phyloP scores from a whole-genome alignment of 2,888 invertebrate genomes.

The Lochmaea crataegi region DNA sequence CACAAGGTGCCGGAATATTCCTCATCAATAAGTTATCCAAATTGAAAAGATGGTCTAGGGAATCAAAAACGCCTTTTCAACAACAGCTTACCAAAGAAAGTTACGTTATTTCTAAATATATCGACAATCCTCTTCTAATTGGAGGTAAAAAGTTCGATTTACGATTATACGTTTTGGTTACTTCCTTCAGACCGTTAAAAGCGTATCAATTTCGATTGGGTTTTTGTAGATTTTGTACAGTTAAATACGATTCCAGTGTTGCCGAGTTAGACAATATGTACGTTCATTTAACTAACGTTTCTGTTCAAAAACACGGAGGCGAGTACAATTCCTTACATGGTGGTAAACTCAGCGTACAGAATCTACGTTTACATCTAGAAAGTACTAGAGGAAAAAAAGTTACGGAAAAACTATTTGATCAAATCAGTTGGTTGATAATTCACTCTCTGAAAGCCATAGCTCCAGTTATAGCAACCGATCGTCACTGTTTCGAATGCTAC shows the following conservation, averaged over 20 bases:
- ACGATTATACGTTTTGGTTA: conserved; percentile 90
- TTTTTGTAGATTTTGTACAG: conserved; percentile 96
- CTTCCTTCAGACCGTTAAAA: conserved; percentile 92
- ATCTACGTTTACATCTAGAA: conserved; percentile 89
- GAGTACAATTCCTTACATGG: conserved; percentile 95
- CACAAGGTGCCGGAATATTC: conserved; percentile 95
- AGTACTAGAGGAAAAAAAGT: conserved; percentile 90
- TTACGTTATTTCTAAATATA: conserved; percentile 95
- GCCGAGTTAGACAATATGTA: conserved; percentile 92
- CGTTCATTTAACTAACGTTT: conserved; percentile 95
- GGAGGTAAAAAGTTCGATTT: conserved; percentile 97
- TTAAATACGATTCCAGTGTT: conserved; percentile 91
- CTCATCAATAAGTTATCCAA: conserved; percentile 95
- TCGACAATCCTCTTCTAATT: conserved; percentile 93
- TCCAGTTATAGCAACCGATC: conserved; percentile 92
- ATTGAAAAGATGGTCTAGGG: conserved; percentile 89
- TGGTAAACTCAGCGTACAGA: conserved; percentile 94
- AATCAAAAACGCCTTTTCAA: conserved; percentile 87
- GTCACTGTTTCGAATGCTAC: conserved; percentile 94
- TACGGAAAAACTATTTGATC: conserved; percentile 88
- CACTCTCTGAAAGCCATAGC: conserved; percentile 94
- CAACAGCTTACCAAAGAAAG: conserved; percentile 88
- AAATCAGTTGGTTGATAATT: conserved; percentile 90
- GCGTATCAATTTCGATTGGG: conserved; percentile 93
- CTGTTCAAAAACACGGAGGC: conserved; percentile 97